A percentile compares a stretch with the other conserved stretches of the same genome.
Conservation (phyloP, 1,140 invertebrate genomes). For the Zophobas morio region DNA sequence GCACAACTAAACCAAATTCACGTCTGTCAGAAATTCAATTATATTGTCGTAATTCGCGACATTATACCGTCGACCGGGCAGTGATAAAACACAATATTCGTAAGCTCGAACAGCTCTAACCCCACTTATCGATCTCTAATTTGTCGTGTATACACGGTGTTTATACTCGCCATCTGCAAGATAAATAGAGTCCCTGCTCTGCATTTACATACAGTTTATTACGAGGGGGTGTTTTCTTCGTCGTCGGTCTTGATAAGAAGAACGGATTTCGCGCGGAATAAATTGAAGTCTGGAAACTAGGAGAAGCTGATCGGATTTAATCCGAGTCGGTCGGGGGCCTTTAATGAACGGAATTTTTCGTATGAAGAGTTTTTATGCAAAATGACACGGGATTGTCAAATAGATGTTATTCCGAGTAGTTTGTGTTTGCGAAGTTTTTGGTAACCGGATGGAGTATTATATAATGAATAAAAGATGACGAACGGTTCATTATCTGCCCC, state of each 20-base stretch:
- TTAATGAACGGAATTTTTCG: slow-evolving; percentile 31
- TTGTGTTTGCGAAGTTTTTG: too few relatives aligned
- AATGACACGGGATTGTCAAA: too few relatives aligned
- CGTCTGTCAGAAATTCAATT: slow-evolving; percentile 3
- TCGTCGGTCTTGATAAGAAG: slow-evolving; percentile 17
- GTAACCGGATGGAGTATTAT: too few relatives aligned
- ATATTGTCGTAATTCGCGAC: slow-evolving; percentile 2
- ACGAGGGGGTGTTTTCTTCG: neutral
- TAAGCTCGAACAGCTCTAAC: slow-evolving; percentile 4
- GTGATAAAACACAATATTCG: slow-evolving; percentile 3
- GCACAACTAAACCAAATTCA: neutral
- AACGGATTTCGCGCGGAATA: slow-evolving; percentile 25
- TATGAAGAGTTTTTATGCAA: too few relatives aligned
- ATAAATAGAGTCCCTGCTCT: slow-evolving; percentile 32
- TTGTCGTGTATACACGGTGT: slow-evolving; percentile 11
- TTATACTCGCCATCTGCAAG: slow-evolving; percentile 7
- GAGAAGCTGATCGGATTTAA: slow-evolving; percentile 33
- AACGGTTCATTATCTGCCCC: too few relatives aligned
- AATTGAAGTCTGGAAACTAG: slow-evolving; percentile 7
- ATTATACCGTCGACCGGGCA: neutral
- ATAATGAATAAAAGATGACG: too few relatives aligned
- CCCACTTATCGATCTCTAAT: slow-evolving; percentile 12
- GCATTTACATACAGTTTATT: slow-evolving; percentile 40
- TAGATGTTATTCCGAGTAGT: too few relatives aligned
- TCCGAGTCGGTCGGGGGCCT: slow-evolving; percentile 7